These are phyloP conservation scores for Bovichtus diacanthus DNA, from an alignment of 2,797 vertebrate species.

Conservation along the genomic window DNA sequence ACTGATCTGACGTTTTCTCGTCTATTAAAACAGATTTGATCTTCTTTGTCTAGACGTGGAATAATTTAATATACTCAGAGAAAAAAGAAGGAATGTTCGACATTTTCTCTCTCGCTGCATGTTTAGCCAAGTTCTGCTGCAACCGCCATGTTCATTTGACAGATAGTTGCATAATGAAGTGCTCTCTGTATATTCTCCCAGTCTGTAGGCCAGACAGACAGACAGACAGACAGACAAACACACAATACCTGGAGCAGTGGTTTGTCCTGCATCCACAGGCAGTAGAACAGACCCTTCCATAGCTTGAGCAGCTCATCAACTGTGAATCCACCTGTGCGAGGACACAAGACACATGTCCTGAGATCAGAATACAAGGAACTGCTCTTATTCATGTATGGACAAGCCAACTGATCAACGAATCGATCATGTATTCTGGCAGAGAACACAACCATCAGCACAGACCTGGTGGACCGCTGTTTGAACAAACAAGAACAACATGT, in stretches of 20 bases:
- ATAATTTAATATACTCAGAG: neutral
- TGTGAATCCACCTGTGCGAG: slow-evolving; percentile 87
- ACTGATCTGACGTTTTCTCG: neutral
- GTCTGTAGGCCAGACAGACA: neutral
- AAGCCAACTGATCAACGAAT: neutral
- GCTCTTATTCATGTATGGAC: too few species aligned
- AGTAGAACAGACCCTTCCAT: slow-evolving; percentile 97
- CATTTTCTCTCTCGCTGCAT: neutral
- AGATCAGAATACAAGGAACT: neutral
- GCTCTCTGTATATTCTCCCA: neutral
- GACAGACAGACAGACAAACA: neutral
- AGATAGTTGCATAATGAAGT: neutral
- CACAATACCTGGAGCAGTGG: slow-evolving; percentile 89
- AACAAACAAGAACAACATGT: neutral
- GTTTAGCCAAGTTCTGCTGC: neutral
- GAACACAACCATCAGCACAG: neutral
- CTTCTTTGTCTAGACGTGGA: neutral
- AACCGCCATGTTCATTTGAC: neutral
- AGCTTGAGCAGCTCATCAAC: slow-evolving; percentile 92
- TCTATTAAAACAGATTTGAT: neutral
- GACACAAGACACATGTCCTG: neutral
- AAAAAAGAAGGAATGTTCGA: too few species aligned
- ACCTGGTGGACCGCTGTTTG: neutral
- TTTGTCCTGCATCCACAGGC: slow-evolving; percentile 96
- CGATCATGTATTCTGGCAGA: neutral